phyloP scores from a whole-genome alignment of 2,888 invertebrate genomes.

The Eustalomyia histrio region DNA sequence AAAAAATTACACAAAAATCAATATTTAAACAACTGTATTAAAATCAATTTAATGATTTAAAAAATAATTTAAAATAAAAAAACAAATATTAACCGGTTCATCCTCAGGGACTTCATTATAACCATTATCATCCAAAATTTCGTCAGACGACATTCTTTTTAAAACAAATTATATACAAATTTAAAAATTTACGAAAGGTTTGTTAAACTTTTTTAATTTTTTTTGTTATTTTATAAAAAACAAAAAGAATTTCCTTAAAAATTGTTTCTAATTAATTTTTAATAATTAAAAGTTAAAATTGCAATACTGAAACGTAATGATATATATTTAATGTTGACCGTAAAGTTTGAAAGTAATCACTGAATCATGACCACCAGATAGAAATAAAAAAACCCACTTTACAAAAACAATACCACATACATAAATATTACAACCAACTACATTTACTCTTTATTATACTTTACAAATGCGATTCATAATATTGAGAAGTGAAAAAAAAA shows the following conservation, averaged over 20 bases:
- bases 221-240: background rate
- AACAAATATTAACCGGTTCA: conserved; percentile 57
- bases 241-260: background rate
- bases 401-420: conserved; percentile 32
- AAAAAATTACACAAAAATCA: conserved; percentile 2
- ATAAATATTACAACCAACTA: conserved; percentile 20
- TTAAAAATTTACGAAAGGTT: conserved; percentile 8
- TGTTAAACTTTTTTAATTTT: background rate
- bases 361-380: conserved; percentile 63
- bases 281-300: background rate
- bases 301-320: conserved; percentile 37
- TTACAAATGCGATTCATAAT: conserved; percentile 13
- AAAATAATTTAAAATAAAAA: background rate
- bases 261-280: conserved; percentile 1
- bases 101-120: conserved; percentile 62
- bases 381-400: conserved; percentile 56
- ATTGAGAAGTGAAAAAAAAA: conserved; percentile 44
- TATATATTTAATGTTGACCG: conserved; percentile 43
- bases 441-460: conserved; percentile 14
- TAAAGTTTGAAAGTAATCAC: conserved; percentile 61
- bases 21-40: conserved; percentile 50
- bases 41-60: background rate
- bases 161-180: background rate
- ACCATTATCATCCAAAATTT: conserved; percentile 58
- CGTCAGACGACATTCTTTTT: conserved; percentile 50